Conservation (phyloP, 2,797 vertebrate species). For the Bovichtus variegatus region DNA sequence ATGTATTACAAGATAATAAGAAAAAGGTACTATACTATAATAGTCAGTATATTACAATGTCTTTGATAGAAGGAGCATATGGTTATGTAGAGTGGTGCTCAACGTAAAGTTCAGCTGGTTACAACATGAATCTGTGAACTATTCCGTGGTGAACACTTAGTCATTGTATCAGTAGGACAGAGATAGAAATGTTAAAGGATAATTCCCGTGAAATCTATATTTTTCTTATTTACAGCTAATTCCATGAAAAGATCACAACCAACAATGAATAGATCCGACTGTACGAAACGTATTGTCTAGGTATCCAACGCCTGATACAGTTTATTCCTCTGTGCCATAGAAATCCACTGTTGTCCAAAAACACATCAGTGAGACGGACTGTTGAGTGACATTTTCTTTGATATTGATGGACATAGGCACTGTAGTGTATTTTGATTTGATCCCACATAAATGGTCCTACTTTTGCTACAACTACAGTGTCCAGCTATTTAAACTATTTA, state of each 20-base stretch:
- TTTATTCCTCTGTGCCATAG: neutral
- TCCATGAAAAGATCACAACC: neutral
- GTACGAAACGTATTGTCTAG: neutral
- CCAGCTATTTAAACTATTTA: no score
- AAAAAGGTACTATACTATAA: slow-evolving; percentile 14
- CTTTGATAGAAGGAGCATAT: neutral
- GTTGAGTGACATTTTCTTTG: neutral
- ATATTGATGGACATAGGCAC: neutral
- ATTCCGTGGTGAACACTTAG: neutral
- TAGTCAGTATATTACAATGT: slow-evolving; percentile 1
- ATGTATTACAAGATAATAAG: neutral
- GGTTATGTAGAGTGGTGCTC: neutral
- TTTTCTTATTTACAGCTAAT: neutral
- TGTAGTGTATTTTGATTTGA: no score
- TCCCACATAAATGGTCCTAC: no score
- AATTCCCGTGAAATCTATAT: neutral
- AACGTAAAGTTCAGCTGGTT: neutral
- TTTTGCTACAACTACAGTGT: no score
- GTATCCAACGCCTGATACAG: neutral
- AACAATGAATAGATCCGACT: neutral
- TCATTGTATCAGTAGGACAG: neutral
- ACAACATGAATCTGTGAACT: neutral
- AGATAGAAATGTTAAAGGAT: neutral
- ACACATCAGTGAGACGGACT: neutral
- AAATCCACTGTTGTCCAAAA: no score